These are phyloP conservation scores for Malurus elegans DNA, from an alignment of 2,113 vertebrate genomes.

Conservation along the genomic window DNA sequence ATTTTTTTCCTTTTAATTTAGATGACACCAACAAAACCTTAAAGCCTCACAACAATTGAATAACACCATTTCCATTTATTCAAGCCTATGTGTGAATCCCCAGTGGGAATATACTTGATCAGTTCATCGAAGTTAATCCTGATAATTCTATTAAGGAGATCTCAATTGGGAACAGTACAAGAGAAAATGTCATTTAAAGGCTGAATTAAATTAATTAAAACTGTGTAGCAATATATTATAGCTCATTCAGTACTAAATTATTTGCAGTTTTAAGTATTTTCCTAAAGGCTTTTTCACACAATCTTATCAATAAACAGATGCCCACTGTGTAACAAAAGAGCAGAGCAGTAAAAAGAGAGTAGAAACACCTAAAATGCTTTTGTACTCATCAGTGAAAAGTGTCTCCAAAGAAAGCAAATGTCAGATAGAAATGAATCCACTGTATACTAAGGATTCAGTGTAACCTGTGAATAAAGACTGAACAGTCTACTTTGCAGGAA, in stretches of 20 bases:
- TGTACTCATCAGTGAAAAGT: not conserved
- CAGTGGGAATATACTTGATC: not conserved
- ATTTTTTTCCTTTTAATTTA: not conserved
- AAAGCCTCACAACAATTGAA: not conserved
- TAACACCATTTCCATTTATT: not conserved
- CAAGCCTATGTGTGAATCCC: not conserved
- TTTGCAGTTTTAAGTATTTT: not conserved
- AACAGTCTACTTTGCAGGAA: not conserved
- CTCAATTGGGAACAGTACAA: constrained; percentile 15
- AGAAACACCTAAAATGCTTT: not conserved
- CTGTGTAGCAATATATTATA: not conserved
- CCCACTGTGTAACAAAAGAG: not conserved
- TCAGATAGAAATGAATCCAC: not conserved
- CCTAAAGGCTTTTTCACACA: not conserved
- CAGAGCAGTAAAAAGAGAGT: not conserved
- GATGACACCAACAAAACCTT: not conserved
- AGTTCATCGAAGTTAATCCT: not conserved
- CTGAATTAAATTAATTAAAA: not conserved
- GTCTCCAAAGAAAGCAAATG: not conserved
- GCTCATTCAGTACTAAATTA: not conserved
- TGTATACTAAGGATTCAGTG: not conserved
- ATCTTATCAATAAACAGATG: not conserved
- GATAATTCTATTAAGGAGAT: constrained; percentile 24
- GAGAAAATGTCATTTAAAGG: constrained; percentile 12
- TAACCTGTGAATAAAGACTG: not conserved